phyloP scores from a whole-genome alignment of 2,888 invertebrate genomes.

The Drosophila gaucha region DNA sequence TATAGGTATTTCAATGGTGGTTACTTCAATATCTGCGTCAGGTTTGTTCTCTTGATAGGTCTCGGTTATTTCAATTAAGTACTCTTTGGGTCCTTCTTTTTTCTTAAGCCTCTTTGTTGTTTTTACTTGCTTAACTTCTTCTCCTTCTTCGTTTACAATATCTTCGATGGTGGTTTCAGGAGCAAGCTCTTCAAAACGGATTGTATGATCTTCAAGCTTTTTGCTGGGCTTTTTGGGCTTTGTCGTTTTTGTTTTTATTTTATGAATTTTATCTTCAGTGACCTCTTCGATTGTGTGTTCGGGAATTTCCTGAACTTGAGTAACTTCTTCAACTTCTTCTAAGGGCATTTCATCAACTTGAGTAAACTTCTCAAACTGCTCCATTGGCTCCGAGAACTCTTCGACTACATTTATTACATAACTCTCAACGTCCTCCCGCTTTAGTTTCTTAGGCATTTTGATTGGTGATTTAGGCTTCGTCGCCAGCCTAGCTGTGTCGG shows the following conservation, averaged over 20 bases:
- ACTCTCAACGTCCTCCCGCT: conserved; percentile 59
- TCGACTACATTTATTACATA: conserved; percentile 73
- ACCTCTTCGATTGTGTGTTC: neutral
- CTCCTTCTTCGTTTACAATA: conserved; percentile 77
- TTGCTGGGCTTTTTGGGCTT: conserved; percentile 39
- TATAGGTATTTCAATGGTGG: conserved; percentile 74
- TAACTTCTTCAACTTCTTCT: neutral
- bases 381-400: conserved; percentile 33
- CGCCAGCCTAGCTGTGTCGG: conserved; percentile 8
- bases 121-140: conserved; percentile 80
- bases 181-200: conserved; percentile 69
- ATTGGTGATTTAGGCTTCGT: conserved; percentile 47
- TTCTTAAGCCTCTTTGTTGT: conserved; percentile 82
- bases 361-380: conserved; percentile 13
- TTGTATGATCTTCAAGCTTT: conserved; percentile 40
- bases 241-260: conserved; percentile 24
- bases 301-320: neutral
- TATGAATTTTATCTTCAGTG: conserved; percentile 10
- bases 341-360: conserved; percentile 7
- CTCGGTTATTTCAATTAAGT: conserved; percentile 82
- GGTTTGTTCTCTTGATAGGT: conserved; percentile 83
- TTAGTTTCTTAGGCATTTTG: conserved; percentile 60
- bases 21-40: conserved; percentile 84
- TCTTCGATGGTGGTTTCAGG: conserved; percentile 83
- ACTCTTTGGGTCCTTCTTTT: conserved; percentile 83